Evolutionary conservation across 1,140 invertebrate species (phyloP).

Genomic region (Ooceraea biroi): DNA sequence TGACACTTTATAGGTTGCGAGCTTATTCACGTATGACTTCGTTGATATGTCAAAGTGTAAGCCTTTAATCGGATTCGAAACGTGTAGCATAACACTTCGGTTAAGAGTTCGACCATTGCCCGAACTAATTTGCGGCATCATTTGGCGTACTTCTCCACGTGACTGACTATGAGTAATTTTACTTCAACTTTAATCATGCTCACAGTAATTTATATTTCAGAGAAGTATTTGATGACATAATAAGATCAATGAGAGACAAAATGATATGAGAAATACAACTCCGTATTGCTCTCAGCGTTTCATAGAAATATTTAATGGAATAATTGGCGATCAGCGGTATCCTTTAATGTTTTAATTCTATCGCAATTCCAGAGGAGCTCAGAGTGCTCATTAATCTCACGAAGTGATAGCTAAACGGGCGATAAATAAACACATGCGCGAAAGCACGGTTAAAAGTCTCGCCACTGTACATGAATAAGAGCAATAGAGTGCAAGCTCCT

Average conservation of each 20-base stretch:
- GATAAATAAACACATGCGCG: slow-evolving; percentile 57
- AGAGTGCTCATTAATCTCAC: slow-evolving; percentile 45
- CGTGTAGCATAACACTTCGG: slow-evolving; percentile 47
- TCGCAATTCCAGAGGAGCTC: not conserved
- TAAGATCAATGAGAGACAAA: not conserved
- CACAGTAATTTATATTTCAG: not conserved
- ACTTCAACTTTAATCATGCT: not conserved
- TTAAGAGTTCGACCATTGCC: slow-evolving; percentile 1
- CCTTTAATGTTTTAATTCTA: slow-evolving; percentile 20
- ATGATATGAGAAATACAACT: not conserved
- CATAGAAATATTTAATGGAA: not conserved
- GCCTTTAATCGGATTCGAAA: slow-evolving; percentile 53
- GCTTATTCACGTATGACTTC: slow-evolving; percentile 52
- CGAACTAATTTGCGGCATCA: slow-evolving; percentile 22
- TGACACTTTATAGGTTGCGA: slow-evolving; percentile 56
- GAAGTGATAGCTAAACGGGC: slow-evolving; percentile 49
- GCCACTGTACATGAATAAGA: slow-evolving; percentile 51
- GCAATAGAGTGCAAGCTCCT: slow-evolving; percentile 51
- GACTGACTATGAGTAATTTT: slow-evolving; percentile 5
- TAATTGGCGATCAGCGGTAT: not conserved
- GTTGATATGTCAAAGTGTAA: slow-evolving; percentile 59
- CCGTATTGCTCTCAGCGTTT: not conserved
- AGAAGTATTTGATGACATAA: not conserved
- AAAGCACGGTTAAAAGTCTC: slow-evolving; percentile 34
- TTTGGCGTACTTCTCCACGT: not conserved